phyloP scores from a whole-genome alignment of 2,888 invertebrate species.

The Escarpia spicata region DNA sequence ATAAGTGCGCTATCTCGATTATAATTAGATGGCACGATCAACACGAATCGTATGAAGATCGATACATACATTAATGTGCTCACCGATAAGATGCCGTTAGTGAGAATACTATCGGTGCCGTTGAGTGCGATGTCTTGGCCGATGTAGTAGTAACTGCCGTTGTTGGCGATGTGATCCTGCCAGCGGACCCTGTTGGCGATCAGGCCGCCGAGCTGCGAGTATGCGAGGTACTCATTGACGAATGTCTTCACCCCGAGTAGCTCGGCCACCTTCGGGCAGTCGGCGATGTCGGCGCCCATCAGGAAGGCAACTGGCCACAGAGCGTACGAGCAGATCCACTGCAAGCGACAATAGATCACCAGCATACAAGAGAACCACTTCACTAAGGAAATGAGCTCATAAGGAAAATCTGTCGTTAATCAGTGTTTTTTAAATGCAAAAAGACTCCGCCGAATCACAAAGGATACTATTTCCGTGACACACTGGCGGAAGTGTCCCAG shows the following conservation, averaged over 20 bases:
- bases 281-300: constrained; percentile 76
- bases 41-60: too few species aligned
- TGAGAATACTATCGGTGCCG: background rate
- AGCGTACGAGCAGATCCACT: constrained; percentile 79
- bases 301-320: constrained; percentile 90
- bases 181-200: constrained; percentile 26
- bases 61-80: background rate
- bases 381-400: too few species aligned
- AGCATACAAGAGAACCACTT: too few species aligned
- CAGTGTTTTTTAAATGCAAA: too few species aligned
- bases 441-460: too few species aligned
- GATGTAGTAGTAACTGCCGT: constrained; percentile 30
- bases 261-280: constrained; percentile 81
- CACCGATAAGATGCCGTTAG: background rate
- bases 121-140: constrained; percentile 36
- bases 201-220: constrained; percentile 73
- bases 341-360: constrained; percentile 31
- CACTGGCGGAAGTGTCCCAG: too few species aligned
- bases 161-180: constrained; percentile 17
- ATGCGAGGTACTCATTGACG: constrained; percentile 94
- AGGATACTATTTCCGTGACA: too few species aligned
- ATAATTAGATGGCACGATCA: too few species aligned
- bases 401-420: too few species aligned
- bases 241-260: constrained; percentile 90
- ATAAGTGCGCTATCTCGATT: too few species aligned